Evolutionary conservation across 2,888 invertebrate species (phyloP), one percentile per base, ranked within the genome.

Genomic region (Spicauda simplicius): DNA sequence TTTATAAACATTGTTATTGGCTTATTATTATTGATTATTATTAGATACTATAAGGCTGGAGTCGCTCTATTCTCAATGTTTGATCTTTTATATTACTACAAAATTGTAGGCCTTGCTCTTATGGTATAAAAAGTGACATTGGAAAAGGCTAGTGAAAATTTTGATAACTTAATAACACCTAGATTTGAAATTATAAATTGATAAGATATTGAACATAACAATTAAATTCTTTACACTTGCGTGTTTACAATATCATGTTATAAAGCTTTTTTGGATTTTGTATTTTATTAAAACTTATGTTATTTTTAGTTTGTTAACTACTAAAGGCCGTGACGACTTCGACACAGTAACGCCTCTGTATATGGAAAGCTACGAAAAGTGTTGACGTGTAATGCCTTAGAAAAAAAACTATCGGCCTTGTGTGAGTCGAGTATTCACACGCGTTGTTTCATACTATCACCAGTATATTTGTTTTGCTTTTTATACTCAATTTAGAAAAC

Each of bases 71-170:
- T 80, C 80, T 80, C 71, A 77, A 78, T 71, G 69, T 76, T 76
- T 76, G 74, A 76, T 76, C 75, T 79, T 78, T 83, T 80, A 78
- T 78, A 78, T 79, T 77, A 80, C 80, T 82, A 85, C 80, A 83
- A 84, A 54, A 84, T 82, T 77, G 76, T 87, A 88, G 86, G 88
- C 88, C 88, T 91, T 91, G 87, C 87, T 88, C 86, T 88, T 86
- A 85, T 86, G 81, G 81, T 88, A 83, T 89, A 86, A 80, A 83
- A 87, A 84, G 82, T 87, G 84, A 88, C 85, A 88, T 86, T 88
- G 80, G 88, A 87, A 90, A 93, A 93, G 93, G 93, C 93, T 93
- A 93, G 93, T 93, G 93, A 93, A 89, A 87, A 62, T 92, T 93
- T 93, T 92, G 88, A 91, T 92, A 92, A 87, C 84, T 86, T 84